Evolutionary conservation across 2,113 vertebrate species (phyloP), one percentile per base, ranked within the genome.

Genomic region (Uria lomvia): DNA sequence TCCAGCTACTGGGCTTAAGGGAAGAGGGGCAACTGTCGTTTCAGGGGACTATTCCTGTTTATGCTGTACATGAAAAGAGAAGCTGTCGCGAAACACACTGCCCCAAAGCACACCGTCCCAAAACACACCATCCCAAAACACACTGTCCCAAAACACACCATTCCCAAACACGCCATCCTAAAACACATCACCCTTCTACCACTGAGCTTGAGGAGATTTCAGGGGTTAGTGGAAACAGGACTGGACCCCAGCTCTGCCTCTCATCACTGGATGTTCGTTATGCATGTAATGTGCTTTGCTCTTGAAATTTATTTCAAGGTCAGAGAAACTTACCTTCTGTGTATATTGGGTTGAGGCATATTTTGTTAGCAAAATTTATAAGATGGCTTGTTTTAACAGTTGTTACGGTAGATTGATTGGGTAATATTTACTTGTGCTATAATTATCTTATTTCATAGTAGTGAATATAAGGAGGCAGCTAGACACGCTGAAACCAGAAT

Each of bases 341-440:
- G 65, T 94, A 58, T 76, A 55, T 90, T 94, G 86, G 96, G 94
- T 66, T 71, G 59, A 80, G 43, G 34, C 43, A 84, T 95, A 85
- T 92, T 96, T 92, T 96, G 88, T 84, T 94, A 95, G 78, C 42
- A 92, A 93, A 90, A 92, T 96, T 96, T 95, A 95, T 95, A 94
- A 94, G 94, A 96, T 52, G 78, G 38, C 24, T 93, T 96, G 94
- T 96, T 96, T 97, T 93, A 97, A 96, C 95, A 97, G 97, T 97
- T 96, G 94, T 95, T 93, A 81, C 40, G 23, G 78, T 77, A 90
- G 91, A 92, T 90, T 92, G 90, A 96, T 82, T 95, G 92, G 80
- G 42, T 79, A 95, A 96, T 78, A 87, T 97, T 97, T 97, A 92
- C 95, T 96, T 15, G 5, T 80, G 95, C 96, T 96, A 95, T 94